Evolutionary conservation across 2,888 invertebrate genomes (phyloP), one percentile per base, ranked within the genome.

Genomic region (Dasysyrphus tricinctus): DNA sequence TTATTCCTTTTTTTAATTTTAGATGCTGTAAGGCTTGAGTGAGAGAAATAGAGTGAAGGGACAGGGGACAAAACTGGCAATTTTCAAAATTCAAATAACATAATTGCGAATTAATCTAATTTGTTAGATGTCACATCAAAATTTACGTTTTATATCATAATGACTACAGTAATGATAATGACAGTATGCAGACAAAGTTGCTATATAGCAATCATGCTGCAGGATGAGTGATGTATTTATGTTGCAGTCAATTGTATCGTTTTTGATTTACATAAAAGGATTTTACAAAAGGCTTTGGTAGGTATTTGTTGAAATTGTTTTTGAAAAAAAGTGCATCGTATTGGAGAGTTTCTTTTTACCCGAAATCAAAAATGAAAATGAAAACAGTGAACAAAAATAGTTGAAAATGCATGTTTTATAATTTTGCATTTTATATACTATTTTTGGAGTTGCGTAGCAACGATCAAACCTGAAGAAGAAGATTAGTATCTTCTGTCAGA

Each of bases 101-200:
- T 69, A 39, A 54, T 37, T 54, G 69, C n/a, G 49, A 54, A 54
- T 81, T 63, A 78, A 81, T 85, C 63, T 44, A 80, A 80, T 85
- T 85, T 80, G 76, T 76, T 76, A 63, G 69, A 61, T 85, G 77
- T 77, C 81, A 69, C 69, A 85, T 78, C 77, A 65, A 74, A 74
- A 69, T 67, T 5, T 19, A 24, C 34, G 63, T 74, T 78, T 63
- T 51, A 74, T 56, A 69, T 51, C 69, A 42, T 57, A 74, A 47
- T 61, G 44, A 39, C 69, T 42, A 69, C 24, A 67, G 16, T 37
- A 24, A 59, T 57, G 57, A 65, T 39, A 51, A 63, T 67, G 32
- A 34, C 16, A 63, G 65, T 14, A 67, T 49, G 63, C 63, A 39
- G 63, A 44, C 29, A 44, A 63, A 63, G 29, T 63, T 57, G 11